phyloP scores from a whole-genome alignment of 2,113 vertebrate genomes.

The Bubo scandiacus region DNA sequence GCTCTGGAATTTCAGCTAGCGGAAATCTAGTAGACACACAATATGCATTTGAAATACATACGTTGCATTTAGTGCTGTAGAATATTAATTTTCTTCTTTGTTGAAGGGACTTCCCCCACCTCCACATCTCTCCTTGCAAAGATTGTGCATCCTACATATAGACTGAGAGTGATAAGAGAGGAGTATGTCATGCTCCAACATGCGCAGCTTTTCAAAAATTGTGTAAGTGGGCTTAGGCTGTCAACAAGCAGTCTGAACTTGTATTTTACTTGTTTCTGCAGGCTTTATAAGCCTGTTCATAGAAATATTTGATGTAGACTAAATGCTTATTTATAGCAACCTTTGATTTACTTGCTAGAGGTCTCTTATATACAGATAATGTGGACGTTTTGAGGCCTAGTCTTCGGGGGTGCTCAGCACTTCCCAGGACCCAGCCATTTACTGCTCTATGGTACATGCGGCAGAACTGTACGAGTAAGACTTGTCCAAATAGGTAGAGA shows the following conservation, averaged over 20 bases:
- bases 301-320: background rate
- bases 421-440: background rate
- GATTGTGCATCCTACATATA: background rate
- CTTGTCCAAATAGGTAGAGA: background rate
- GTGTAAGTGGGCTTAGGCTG: background rate
- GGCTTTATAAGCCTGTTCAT: background rate
- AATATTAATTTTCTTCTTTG: background rate
- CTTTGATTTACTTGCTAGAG: background rate
- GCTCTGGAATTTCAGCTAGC: background rate
- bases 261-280: slow-evolving; percentile 19
- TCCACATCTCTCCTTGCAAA: background rate
- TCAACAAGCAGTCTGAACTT: slow-evolving; percentile 1
- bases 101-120: slow-evolving; percentile 33
- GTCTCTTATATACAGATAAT: background rate
- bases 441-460: background rate
- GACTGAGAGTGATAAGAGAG: background rate
- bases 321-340: background rate
- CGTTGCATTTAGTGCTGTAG: background rate
- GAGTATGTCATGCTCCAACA: slow-evolving; percentile 5
- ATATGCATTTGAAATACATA: background rate
- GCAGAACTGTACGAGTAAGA: background rate
- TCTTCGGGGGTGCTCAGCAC: background rate
- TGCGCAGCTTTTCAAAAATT: background rate
- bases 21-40: background rate
- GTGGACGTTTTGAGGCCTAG: background rate